phyloP scores from a whole-genome alignment of 2,113 vertebrate genomes.

The Plectropomus leopardus region DNA sequence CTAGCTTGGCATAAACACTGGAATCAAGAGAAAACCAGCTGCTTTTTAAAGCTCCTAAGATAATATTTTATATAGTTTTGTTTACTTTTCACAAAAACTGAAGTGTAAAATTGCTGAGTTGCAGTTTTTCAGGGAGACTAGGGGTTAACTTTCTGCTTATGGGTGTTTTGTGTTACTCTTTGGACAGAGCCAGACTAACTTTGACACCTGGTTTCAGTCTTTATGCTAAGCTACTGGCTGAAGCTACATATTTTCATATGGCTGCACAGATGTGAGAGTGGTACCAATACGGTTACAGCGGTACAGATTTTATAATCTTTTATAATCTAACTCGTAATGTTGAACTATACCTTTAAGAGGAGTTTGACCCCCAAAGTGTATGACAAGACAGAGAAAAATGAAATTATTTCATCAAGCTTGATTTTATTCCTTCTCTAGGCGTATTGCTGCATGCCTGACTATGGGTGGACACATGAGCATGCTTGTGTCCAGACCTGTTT shows the following conservation, averaged over 20 bases:
- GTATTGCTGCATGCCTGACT: conserved; percentile 70
- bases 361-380: conserved; percentile 27
- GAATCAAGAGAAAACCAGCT: not conserved
- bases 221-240: conserved; percentile 2
- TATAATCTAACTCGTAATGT: too few relatives aligned
- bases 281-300: too few relatives aligned
- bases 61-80: too few relatives aligned
- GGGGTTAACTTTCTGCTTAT: not conserved
- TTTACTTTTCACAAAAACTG: too few relatives aligned
- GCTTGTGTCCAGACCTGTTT: conserved; percentile 86
- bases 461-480: conserved; percentile 71
- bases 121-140: not conserved
- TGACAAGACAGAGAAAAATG: conserved; percentile 18
- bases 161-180: not conserved
- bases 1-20: conserved; percentile 4
- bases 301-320: not conserved
- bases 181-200: not conserved
- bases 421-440: conserved; percentile 44
- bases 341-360: not conserved
- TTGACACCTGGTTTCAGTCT: not conserved
- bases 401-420: conserved; percentile 30
- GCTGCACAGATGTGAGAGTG: not conserved
- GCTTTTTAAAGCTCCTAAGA: too few relatives aligned
- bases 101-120: too few relatives aligned
- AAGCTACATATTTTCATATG: not conserved